phyloP scores from a whole-genome alignment of 1,140 invertebrate species.

The Drosophila sucinea region DNA sequence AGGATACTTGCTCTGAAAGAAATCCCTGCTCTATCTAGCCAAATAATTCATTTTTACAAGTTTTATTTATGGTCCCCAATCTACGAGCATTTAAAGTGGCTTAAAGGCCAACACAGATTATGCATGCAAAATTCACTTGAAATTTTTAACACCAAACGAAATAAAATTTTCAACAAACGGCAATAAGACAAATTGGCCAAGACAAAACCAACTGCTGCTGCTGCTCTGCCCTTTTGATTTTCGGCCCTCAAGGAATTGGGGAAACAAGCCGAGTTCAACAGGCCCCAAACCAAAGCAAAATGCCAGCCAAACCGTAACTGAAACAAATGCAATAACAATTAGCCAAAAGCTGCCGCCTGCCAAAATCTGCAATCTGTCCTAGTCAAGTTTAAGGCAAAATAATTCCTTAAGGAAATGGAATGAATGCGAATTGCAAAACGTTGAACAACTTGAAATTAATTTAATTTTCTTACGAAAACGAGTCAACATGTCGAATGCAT shows the following conservation, averaged over 20 bases:
- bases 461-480: slow-evolving; percentile 18
- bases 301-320: slow-evolving; percentile 16
- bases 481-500: slow-evolving; percentile 25
- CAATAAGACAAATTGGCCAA: slow-evolving; percentile 69
- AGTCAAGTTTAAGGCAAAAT: slow-evolving; percentile 47
- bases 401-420: slow-evolving; percentile 59
- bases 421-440: background rate
- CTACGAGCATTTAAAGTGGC: slow-evolving; percentile 43
- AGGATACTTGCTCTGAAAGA: slow-evolving; percentile 35
- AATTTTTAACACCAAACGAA: slow-evolving; percentile 57
- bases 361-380: slow-evolving; percentile 37
- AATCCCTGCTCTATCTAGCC: slow-evolving; percentile 28
- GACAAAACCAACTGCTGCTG: slow-evolving; percentile 16
- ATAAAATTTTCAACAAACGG: slow-evolving; percentile 45
- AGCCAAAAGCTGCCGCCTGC: slow-evolving; percentile 39
- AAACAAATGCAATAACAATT: slow-evolving; percentile 78
- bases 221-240: slow-evolving; percentile 8
- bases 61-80: slow-evolving; percentile 43
- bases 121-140: slow-evolving; percentile 42
- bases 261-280: slow-evolving; percentile 48
- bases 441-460: slow-evolving; percentile 20
- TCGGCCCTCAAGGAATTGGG: slow-evolving; percentile 50
- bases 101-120: slow-evolving; percentile 25
- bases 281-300: slow-evolving; percentile 14
- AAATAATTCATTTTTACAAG: slow-evolving; percentile 33